Base-by-base conservation (phyloP, 2,797 vertebrate genomes). In the Coracias cyanogaster region DNA sequence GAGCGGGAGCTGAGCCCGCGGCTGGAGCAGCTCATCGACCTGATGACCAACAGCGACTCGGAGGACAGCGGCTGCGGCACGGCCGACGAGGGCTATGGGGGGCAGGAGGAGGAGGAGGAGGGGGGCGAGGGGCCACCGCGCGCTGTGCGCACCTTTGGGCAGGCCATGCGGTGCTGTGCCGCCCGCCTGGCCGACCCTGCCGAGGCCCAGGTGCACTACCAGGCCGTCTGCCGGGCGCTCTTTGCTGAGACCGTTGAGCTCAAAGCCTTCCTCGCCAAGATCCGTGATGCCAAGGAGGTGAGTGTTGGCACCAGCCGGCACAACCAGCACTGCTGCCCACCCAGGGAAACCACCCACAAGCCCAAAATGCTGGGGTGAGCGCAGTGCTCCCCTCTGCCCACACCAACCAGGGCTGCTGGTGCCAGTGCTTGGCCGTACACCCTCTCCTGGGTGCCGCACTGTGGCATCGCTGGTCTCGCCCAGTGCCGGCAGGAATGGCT, bases 231-330 rank as follows among this genome's bases (percentile, higher is more conserved):
- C 96, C 98, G 99, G 3, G 99, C 99, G 0, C 99, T 99, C 54
- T 99, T 99, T 9, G 97, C 99, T 0, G 99, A 99, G 97, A 99
- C 99, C 0, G 97, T 99, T 96, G 99, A 99, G 98, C 98, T 99
- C 86, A 99, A 98, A 94, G 99, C 99, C 62, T 99, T 99, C 97
- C 99, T 99, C 9, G 94, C 97, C 97, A 99, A 98, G 93, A 99
- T 99, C 95, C 98, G 97, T 3, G 99, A 99, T 5, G 99, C 99
- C 89, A 99, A 99, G 95, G 98, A 99, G 99, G 99, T 99, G 89
- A 89, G 97, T 18, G 0, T 0, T 4, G 13, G 28, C 2, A 1
- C 35, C 41, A 5, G 1, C 26, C 0, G 3, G 33, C 48, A 39
- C 4, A 2, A 19, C 84, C 1, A 4, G 55, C 79, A 22, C 55